phyloP scores from a whole-genome alignment of 2,113 vertebrate genomes.

The Ceuthmochares aereus region DNA sequence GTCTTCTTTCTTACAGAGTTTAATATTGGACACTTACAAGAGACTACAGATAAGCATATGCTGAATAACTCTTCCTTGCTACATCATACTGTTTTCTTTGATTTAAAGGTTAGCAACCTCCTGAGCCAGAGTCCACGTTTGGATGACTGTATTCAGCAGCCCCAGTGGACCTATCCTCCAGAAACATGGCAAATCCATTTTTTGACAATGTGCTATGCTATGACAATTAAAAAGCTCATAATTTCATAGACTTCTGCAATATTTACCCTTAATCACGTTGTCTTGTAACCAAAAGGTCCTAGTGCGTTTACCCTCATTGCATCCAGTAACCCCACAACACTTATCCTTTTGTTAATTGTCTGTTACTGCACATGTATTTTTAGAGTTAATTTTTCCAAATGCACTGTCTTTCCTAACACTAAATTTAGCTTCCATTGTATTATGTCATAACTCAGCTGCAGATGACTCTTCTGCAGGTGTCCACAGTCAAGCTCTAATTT shows the following conservation, averaged over 20 bases:
- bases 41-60: background rate
- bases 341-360: background rate
- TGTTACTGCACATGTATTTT: background rate
- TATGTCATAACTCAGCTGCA: background rate
- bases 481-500: background rate
- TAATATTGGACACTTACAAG: background rate
- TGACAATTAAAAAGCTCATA: background rate
- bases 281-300: background rate
- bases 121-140: background rate
- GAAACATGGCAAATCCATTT: background rate
- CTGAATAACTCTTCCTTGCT: background rate
- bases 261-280: background rate
- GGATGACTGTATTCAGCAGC: background rate
- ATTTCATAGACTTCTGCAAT: background rate
- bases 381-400: background rate
- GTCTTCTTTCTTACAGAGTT: background rate
- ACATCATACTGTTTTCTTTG: background rate
- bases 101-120: background rate
- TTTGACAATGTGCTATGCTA: background rate
- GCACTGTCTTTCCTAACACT: background rate
- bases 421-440: background rate
- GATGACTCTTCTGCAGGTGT: background rate
- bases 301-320: background rate
- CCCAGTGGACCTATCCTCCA: background rate
- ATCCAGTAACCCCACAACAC: accelerated